Evolutionary conservation across 2,113 vertebrate genomes (phyloP).

Genomic region (Himantopus leucocephalus): DNA sequence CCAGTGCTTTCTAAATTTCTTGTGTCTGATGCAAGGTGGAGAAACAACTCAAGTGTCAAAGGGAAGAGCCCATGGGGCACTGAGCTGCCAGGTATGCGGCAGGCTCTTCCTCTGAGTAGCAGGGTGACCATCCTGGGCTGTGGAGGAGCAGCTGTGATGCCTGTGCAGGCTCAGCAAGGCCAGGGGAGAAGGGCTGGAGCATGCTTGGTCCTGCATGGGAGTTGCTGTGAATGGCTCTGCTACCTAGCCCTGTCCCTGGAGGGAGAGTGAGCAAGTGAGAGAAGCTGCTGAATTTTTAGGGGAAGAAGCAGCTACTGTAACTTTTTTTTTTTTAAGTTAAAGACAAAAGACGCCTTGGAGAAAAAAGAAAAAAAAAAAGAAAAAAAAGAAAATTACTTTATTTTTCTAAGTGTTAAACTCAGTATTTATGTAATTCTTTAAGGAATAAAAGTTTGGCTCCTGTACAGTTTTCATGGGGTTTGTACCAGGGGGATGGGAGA

Average conservation of each 20-base stretch:
- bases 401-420: constrained; percentile 88
- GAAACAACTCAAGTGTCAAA: constrained; percentile 16
- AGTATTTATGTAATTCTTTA: constrained; percentile 88
- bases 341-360: constrained; percentile 74
- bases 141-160: constrained; percentile 1
- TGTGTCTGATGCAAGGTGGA: constrained; percentile 5
- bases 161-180: constrained; percentile 11
- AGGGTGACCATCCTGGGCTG: background rate
- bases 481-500: constrained; percentile 55
- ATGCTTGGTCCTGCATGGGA: constrained; percentile 35
- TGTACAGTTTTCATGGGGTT: constrained; percentile 76
- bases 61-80: constrained; percentile 2
- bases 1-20: background rate
- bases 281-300: constrained; percentile 69
- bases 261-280: constrained; percentile 53
- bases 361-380: constrained; percentile 42
- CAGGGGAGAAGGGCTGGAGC: constrained; percentile 40
- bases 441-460: constrained; percentile 76
- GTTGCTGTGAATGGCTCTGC: constrained; percentile 72
- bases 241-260: constrained; percentile 47
- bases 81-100: background rate
- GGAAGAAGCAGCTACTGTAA: constrained; percentile 79
- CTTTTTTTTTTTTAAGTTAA: constrained; percentile 75
- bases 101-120: background rate
- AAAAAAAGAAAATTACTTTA: constrained; percentile 83